Percentiles rank a stretch among this genome's conserved stretches.
Evolutionary conservation across 2,888 invertebrate species (phyloP).

Genomic region (Resseliella maxima): DNA sequence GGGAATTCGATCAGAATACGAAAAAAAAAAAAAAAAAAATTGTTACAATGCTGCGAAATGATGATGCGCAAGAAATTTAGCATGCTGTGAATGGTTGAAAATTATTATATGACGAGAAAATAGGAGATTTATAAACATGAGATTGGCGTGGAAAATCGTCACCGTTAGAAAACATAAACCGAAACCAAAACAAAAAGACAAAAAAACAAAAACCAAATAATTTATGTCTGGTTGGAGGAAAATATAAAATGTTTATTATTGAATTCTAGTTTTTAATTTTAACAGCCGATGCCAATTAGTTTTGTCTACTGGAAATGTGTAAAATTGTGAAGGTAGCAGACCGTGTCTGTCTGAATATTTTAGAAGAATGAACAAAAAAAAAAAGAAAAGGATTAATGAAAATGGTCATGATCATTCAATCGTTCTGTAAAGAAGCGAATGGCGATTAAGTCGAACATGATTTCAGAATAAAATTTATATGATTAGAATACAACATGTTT

Average conservation of each 20-base stretch:
- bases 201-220: no score
- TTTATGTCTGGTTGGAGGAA: not conserved
- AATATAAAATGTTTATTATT: not conserved
- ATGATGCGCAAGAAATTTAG: not conserved
- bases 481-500: not conserved
- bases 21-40: not conserved
- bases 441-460: not conserved
- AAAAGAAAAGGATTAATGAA: not conserved
- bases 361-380: no score
- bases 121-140: not conserved
- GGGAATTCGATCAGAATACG: conserved; percentile 10
- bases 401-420: not conserved
- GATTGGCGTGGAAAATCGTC: conserved; percentile 9
- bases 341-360: not conserved
- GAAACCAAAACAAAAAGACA: not conserved
- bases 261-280: not conserved
- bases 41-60: not conserved
- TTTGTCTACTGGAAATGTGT: not conserved
- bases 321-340: not conserved
- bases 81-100: not conserved
- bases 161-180: not conserved
- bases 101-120: not conserved
- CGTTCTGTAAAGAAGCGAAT: not conserved
- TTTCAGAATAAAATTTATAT: not conserved
- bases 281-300: not conserved